Evolutionary conservation across 2,113 vertebrate species (phyloP), one percentile per base, ranked within the genome.

Genomic region (Centropus unirufus): DNA sequence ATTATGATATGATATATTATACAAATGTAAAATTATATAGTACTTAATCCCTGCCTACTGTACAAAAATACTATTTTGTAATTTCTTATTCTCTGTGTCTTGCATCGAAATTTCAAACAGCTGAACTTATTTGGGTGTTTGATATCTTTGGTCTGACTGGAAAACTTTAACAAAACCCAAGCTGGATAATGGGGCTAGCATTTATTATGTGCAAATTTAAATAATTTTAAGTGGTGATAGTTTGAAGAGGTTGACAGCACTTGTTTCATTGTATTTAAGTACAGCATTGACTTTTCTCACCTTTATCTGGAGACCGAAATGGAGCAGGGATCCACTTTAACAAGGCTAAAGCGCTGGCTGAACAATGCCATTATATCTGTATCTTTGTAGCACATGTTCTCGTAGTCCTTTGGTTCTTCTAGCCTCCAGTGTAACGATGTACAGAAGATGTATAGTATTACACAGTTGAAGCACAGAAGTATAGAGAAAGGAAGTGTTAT

Each of bases 161-260:
- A 94, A 96, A 96, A 90, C 61, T 93, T 64, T 83, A 83, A 70
- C 42, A 96, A 92, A 95, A 96, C n/a, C 62, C 83, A 94, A 92
- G 64, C 14, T 76, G 21, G 55, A 62, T 55, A 57, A 39, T 39
- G 40, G 42, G 21, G 58, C 17, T 75, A 44, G 34, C 82, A 66
- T 58, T 66, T 85, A 21, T 72, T n/a, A 69, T n/a, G n/a, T 57
- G 11, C 29, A 77, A 49, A 88, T 73, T 55, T 69, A 85, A 61
- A 51, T 84, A 68, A 30, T 82, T 82, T 64, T 55, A 62, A 68
- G 23, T 85, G 21, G 2, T 19, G 5, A 42, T 83, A 66, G 14
- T 52, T 73, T 62, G 51, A 83, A 83, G 51, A 86, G 14, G 5
- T 66, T 66, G 26, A 63, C 26, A 77, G 67, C 63, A 30, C 32